These are phyloP conservation scores for Sclerurus mexicanus DNA, from an alignment of 2,113 vertebrate species.

Conservation along the genomic window DNA sequence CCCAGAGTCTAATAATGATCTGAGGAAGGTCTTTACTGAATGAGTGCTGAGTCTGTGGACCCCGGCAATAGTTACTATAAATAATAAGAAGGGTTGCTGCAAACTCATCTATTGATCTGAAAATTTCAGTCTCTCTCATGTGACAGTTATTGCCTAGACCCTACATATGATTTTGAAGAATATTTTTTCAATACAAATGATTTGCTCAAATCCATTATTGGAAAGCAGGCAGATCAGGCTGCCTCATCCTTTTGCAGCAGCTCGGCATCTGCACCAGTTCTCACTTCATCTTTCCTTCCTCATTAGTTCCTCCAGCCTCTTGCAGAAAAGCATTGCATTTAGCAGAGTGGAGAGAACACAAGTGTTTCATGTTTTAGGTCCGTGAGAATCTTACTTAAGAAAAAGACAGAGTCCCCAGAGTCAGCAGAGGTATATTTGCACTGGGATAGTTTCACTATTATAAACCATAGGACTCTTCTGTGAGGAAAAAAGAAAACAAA, in stretches of 20 bases:
- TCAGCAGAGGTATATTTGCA: not conserved
- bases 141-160: not conserved
- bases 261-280: not conserved
- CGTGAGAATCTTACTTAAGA: not conserved
- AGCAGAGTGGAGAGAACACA: not conserved
- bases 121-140: not conserved
- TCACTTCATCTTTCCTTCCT: not conserved
- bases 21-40: not conserved
- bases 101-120: conserved; percentile 11
- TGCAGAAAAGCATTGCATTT: not conserved
- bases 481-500: too few relatives aligned
- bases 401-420: not conserved
- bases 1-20: not conserved
- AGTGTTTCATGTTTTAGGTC: not conserved
- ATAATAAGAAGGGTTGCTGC: not conserved
- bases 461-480: not conserved
- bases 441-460: not conserved
- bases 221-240: not conserved
- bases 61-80: not conserved
- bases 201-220: not conserved
- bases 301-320: not conserved
- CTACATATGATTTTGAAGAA: not conserved
- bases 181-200: conserved; percentile 10
- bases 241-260: not conserved
- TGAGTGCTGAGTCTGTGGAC: not conserved